Conservation (phyloP, 2,113 vertebrate genomes). For the Burhinus bistriatus region DNA sequence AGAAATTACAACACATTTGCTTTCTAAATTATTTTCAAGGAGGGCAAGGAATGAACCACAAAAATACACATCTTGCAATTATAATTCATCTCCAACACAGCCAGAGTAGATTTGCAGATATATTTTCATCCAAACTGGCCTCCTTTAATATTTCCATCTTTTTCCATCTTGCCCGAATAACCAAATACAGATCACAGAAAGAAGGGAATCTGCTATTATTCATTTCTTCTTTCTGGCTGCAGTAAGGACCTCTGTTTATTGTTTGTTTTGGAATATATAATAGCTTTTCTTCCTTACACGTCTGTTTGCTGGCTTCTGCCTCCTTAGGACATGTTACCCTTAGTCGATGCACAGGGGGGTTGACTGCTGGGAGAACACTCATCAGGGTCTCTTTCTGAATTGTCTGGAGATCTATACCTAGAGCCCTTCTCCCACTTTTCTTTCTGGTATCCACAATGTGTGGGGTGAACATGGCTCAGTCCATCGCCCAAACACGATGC, state of each 20-base stretch:
- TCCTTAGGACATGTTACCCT: not conserved
- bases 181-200: not conserved
- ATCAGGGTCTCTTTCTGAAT: not conserved
- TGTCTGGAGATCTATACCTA: not conserved
- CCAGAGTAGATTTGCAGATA: not conserved
- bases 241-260: not conserved
- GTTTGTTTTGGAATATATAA: not conserved
- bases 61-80: constrained; percentile 5
- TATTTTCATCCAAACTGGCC: not conserved
- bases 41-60: not conserved
- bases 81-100: not conserved
- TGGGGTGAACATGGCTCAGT: not conserved
- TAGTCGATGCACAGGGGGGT: not conserved
- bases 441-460: not conserved
- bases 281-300: not conserved
- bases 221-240: constrained; percentile 1
- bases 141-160: not conserved
- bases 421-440: not conserved
- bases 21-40: constrained; percentile 27
- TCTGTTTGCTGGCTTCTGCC: not conserved
- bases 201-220: not conserved
- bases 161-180: not conserved
- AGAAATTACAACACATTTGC: not conserved
- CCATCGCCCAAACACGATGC: not conserved
- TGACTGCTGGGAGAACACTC: not conserved